These are phyloP conservation scores for Drosophila niveifrons DNA, from an alignment of 2,888 invertebrate genomes.

Conservation along the genomic window DNA sequence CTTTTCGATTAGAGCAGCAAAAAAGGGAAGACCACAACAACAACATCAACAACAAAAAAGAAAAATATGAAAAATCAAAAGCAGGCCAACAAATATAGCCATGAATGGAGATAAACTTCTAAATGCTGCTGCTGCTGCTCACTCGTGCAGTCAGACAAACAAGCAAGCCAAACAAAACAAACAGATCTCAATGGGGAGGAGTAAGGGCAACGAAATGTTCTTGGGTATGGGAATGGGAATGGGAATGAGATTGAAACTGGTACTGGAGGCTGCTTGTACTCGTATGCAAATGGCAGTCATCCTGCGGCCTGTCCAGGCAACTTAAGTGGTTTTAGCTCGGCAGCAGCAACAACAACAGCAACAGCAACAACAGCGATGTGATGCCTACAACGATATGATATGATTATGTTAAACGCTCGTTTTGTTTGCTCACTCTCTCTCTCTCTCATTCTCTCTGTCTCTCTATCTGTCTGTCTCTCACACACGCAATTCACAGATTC, in stretches of 20 bases:
- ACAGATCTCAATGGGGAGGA: conserved; percentile 36
- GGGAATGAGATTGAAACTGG: conserved; percentile 16
- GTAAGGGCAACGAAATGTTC: neutral
- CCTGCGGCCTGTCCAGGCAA: conserved; percentile 68
- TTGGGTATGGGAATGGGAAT: neutral
- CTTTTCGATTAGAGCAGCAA: conserved; percentile 37
- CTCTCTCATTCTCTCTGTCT: conserved; percentile 38
- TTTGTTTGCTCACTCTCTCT: conserved; percentile 69
- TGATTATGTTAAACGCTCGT: conserved; percentile 82
- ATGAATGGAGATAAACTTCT: conserved; percentile 78
- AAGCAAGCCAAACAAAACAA: conserved; percentile 32
- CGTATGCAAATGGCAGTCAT: conserved; percentile 79
- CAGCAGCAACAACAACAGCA: conserved; percentile 45
- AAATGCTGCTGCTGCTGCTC: conserved; percentile 66
- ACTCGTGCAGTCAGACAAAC: conserved; percentile 63
- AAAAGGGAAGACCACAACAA: conserved; percentile 35
- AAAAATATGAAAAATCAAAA: conserved; percentile 60
- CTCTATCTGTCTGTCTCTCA: conserved; percentile 15
- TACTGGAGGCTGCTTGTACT: conserved; percentile 10
- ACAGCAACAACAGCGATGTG: conserved; percentile 65
- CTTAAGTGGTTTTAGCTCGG: conserved; percentile 77
- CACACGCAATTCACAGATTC: conserved; percentile 24
- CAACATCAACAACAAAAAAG: conserved; percentile 36
- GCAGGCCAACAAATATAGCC: conserved; percentile 70
- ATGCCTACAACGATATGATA: conserved; percentile 80